Base-by-base conservation (phyloP, 2,888 invertebrate genomes). In the Noctua comes region DNA sequence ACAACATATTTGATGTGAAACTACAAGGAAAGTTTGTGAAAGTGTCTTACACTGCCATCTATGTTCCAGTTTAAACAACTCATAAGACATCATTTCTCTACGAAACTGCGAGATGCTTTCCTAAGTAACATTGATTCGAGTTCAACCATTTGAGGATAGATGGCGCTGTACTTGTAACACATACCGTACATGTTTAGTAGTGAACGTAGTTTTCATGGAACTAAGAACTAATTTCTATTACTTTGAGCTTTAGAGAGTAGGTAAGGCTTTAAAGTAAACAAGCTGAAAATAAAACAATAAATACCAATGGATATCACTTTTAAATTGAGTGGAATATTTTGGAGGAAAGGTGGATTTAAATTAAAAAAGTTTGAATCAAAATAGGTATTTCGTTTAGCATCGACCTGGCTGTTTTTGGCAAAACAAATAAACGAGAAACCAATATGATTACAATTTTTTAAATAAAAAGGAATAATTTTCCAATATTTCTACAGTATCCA, bases 31-130 rank as follows among this genome's bases (percentile, higher is more conserved):
- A 62, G 40, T 57, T 59, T 16, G 31, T 51, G 18, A 59, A 48
- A 68, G 18, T 31, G n/a, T 57, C 1, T 27, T 16, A 36, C 0
- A n/a, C 73, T 77, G 87, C 84, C 87, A 86, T 87, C 87, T 87
- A 27, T 82, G 71, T 27, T 68, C 13, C 10, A 40, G 27, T 54
- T 36, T 7, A 10, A 46, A 46, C 43, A 88, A 68, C 65, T 54
- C 24, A 10, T 66, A 21, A 40, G 40, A 57, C 18, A 27, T 57
- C 10, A 31, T 64, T 46, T 62, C 36, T 31, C 10, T 21, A 51
- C n/a, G 65, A 31, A 65, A 65, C 54, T 13, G 43, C 2, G 31
- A 27, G n/a, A n/a, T 24, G 36, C 59, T 59, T 31, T 76, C 24
- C 1, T 1, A 13, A 6, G 21, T 36, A 21, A 2, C 2, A 16